Evolutionary conservation across 2,113 vertebrate species (phyloP).

Genomic region (Cairina moschata): DNA sequence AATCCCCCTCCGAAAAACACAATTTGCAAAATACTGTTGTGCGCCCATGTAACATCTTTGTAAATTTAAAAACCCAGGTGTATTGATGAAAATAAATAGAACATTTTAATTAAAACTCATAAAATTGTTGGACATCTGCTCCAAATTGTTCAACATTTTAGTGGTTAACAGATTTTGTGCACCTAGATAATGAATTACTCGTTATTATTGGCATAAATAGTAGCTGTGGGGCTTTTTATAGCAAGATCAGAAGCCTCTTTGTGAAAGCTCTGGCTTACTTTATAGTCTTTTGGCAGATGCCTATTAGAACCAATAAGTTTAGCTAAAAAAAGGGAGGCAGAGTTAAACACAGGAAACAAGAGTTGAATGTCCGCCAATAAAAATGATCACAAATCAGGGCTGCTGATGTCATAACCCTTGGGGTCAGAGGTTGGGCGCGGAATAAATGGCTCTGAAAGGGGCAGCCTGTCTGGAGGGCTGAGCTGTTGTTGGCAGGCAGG

Average conservation of each 20-base stretch:
- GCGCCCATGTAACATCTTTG: conserved; percentile 72
- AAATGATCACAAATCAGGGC: conserved; percentile 83
- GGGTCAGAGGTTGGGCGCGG: conserved; percentile 80
- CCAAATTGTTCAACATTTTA: conserved; percentile 74
- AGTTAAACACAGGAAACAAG: conserved; percentile 84
- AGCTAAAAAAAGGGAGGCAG: conserved; percentile 72
- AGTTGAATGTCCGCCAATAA: conserved; percentile 82
- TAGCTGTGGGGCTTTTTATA: conserved; percentile 72
- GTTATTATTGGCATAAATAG: conserved; percentile 77
- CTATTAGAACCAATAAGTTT: conserved; percentile 79
- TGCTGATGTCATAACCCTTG: conserved; percentile 83
- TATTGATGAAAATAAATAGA: conserved; percentile 74
- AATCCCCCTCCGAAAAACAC: conserved; percentile 66
- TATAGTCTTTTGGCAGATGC: conserved; percentile 79
- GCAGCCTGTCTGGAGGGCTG: conserved; percentile 79
- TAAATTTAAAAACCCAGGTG: conserved; percentile 64
- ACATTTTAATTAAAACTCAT: conserved; percentile 78
- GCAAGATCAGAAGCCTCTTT: conserved; percentile 76
- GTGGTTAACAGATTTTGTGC: conserved; percentile 76
- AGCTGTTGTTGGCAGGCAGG: conserved; percentile 80
- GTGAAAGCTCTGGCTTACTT: conserved; percentile 78
- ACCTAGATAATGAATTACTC: conserved; percentile 79
- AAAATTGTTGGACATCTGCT: conserved; percentile 78
- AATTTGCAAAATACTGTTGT: conserved; percentile 65
- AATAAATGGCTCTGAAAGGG: conserved; percentile 82